These are phyloP conservation scores for Alectura lathami DNA, from an alignment of 2,113 vertebrate genomes.

Conservation along the genomic window DNA sequence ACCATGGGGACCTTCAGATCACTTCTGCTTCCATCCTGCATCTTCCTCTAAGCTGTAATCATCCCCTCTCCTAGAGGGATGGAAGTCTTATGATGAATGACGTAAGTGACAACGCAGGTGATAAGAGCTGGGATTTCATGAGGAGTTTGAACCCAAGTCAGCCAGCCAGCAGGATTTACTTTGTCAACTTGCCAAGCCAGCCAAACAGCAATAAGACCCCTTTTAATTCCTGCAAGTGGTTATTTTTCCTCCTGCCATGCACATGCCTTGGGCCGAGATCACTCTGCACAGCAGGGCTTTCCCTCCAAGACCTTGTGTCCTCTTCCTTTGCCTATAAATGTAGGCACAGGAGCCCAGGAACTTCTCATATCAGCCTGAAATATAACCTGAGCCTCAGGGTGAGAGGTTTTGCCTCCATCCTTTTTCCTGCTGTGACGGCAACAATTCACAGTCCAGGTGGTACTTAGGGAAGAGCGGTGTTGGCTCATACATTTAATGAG, in stretches of 20 bases:
- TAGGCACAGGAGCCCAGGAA: background rate
- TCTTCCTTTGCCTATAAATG: background rate
- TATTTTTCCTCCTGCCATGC: background rate
- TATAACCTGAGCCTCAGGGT: background rate
- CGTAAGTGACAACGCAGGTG: rapidly evolving
- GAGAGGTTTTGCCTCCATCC: background rate
- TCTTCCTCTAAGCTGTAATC: background rate
- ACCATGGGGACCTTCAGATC: background rate
- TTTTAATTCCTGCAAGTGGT: too few relatives aligned
- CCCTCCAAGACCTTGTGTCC: background rate
- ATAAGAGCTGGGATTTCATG: background rate
- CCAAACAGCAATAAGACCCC: background rate
- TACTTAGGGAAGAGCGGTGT: background rate
- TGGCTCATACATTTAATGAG: rapidly evolving
- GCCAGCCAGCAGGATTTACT: background rate
- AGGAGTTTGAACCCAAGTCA: background rate
- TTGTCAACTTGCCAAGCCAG: background rate
- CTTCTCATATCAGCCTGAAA: background rate
- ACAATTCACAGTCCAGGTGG: background rate
- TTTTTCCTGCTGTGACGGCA: background rate
- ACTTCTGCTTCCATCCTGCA: background rate
- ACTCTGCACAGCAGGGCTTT: rapidly evolving
- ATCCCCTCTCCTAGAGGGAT: rapidly evolving
- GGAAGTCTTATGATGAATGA: background rate
- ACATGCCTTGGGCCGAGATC: background rate